These are phyloP conservation scores for Syngnathus acus DNA, from an alignment of 2,797 vertebrate genomes.

Conservation along the genomic window DNA sequence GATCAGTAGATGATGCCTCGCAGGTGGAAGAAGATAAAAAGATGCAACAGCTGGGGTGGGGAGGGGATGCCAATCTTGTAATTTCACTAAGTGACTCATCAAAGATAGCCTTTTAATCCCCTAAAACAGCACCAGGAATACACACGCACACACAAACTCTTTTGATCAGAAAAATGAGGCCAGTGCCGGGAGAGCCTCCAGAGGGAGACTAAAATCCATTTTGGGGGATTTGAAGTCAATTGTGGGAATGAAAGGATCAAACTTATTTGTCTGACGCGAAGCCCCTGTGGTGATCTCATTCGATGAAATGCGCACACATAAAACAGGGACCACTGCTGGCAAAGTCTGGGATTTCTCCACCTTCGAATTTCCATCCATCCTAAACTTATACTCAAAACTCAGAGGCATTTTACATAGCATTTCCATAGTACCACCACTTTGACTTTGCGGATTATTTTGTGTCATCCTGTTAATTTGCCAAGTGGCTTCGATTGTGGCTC, in stretches of 20 bases:
- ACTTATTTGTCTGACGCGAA: slow-evolving; percentile 42
- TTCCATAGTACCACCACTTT: neutral
- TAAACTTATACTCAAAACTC: neutral
- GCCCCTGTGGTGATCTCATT: slow-evolving; percentile 42
- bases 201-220: slow-evolving; percentile 53
- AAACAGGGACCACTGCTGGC: neutral
- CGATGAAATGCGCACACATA: slow-evolving; percentile 26
- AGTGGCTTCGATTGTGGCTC: no score
- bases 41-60: slow-evolving; percentile 35
- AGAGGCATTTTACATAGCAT: neutral
- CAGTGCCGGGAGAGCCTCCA: slow-evolving; percentile 45
- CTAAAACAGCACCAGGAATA: slow-evolving; percentile 21
- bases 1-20: neutral
- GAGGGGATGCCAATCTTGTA: slow-evolving; percentile 36
- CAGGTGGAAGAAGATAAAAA: slow-evolving; percentile 19
- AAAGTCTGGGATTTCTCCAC: neutral
- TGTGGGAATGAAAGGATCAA: slow-evolving; percentile 57
- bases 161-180: slow-evolving; percentile 68
- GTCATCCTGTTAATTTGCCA: neutral
- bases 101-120: slow-evolving; percentile 73
- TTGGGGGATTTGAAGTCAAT: slow-evolving; percentile 57
- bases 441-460: neutral
- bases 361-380: neutral
- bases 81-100: slow-evolving; percentile 72
- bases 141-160: slow-evolving; percentile 23